Conservation (phyloP, 2,113 vertebrate genomes). For the Ancistrus triradiatus region DNA sequence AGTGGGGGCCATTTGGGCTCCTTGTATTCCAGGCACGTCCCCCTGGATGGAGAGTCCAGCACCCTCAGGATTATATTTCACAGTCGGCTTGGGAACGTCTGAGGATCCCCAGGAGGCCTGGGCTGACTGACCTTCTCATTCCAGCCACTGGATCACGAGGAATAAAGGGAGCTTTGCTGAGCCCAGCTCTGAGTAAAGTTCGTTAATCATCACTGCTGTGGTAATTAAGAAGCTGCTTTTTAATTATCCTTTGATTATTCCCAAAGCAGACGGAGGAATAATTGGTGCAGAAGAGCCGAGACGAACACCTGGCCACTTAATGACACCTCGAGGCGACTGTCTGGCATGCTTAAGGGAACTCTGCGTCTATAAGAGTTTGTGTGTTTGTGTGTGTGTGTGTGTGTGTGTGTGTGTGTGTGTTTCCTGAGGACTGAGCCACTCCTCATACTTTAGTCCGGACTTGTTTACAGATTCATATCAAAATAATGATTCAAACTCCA, state of each 20-base stretch:
- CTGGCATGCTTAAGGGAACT: background rate
- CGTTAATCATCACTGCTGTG: slow-evolving; percentile 13
- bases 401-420: background rate
- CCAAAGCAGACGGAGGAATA: background rate
- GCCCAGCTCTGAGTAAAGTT: background rate
- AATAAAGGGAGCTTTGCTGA: background rate
- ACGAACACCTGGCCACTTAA: slow-evolving; percentile 5
- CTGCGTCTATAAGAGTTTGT: no score
- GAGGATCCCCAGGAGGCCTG: no score
- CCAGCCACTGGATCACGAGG: no score
- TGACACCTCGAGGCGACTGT: background rate
- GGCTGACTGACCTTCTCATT: no score
- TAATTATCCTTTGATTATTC: no score
- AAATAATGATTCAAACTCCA: no score
- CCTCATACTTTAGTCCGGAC: background rate
- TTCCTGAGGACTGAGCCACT: background rate
- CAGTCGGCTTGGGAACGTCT: no score
- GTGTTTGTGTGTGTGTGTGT: background rate
- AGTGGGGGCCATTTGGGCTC: no score
- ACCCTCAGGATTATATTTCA: no score
- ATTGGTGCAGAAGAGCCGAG: slow-evolving; percentile 36
- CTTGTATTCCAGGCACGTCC: no score
- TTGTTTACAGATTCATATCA: background rate
- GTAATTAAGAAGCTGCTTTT: slow-evolving; percentile 22
- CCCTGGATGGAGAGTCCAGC: no score